Conservation (phyloP, 2,797 vertebrate genomes). For the Brotula barbata region DNA sequence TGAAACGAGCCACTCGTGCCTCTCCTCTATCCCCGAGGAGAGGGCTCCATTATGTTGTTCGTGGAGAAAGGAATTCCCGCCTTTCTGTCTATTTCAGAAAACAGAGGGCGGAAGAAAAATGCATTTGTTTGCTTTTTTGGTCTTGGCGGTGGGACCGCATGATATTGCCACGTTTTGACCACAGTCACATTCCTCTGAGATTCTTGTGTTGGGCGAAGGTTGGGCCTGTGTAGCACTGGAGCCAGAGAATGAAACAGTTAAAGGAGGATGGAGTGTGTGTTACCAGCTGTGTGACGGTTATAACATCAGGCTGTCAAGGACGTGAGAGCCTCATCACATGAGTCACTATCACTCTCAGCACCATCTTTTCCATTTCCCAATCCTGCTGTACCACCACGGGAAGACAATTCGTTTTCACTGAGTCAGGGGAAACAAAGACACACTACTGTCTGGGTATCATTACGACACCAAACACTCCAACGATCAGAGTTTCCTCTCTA, state of each 20-base stretch:
- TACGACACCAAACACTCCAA: background rate
- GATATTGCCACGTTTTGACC: slow-evolving; percentile 63
- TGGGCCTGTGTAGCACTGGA: slow-evolving; percentile 34
- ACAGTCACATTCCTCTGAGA: slow-evolving; percentile 68
- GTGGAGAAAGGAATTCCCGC: slow-evolving; percentile 45
- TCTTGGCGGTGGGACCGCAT: slow-evolving; percentile 35
- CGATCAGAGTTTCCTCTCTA: background rate
- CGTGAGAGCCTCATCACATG: background rate
- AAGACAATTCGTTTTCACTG: background rate
- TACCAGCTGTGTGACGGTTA: background rate
- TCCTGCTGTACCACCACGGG: background rate
- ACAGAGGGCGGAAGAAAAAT: slow-evolving; percentile 60
- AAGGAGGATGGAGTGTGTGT: slow-evolving; percentile 11
- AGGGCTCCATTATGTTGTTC: slow-evolving; percentile 17
- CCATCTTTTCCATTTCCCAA: slow-evolving; percentile 45
- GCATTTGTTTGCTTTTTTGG: slow-evolving; percentile 43
- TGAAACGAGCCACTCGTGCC: slow-evolving; percentile 39
- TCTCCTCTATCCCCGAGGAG: slow-evolving; percentile 24
- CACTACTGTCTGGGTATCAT: background rate
- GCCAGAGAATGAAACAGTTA: slow-evolving; percentile 24
- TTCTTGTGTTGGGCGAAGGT: slow-evolving; percentile 53
- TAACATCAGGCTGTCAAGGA: slow-evolving; percentile 1
- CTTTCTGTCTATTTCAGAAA: slow-evolving; percentile 42
- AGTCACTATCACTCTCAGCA: slow-evolving; percentile 24
- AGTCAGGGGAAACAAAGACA: background rate